A percentile compares a stretch with the other conserved stretches of the same genome.
Evolutionary conservation across 1,140 invertebrate species (phyloP).

Genomic region (Hyles vespertilio): DNA sequence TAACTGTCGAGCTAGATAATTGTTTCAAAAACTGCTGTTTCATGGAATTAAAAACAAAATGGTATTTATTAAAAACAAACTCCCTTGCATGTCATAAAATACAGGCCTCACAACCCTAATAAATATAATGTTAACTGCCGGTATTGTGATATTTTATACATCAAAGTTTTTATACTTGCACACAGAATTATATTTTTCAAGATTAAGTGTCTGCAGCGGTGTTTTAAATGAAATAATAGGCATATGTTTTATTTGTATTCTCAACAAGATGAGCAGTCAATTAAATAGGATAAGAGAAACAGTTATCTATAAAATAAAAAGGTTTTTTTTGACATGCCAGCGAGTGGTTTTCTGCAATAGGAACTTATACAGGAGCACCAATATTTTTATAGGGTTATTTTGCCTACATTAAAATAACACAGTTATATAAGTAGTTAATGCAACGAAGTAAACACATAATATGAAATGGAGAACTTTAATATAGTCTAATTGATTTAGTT

Average conservation of each 20-base stretch:
- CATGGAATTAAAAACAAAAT: too few species aligned
- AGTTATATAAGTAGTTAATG: constrained; percentile 27
- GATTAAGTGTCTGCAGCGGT: neutral
- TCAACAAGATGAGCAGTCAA: constrained; percentile 16
- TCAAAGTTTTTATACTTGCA: constrained; percentile 1
- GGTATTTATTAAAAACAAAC: neutral
- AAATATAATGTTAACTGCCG: constrained; percentile 42
- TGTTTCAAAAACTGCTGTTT: too few species aligned
- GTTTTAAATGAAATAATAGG: neutral
- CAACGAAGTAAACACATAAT: constrained; percentile 49
- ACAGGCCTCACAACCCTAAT: neutral
- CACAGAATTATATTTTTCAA: neutral
- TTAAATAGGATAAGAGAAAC: constrained; percentile 34
- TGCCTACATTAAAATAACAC: constrained; percentile 13
- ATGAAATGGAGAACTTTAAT: constrained; percentile 27
- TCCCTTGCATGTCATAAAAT: neutral
- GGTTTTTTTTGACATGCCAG: constrained; percentile 17
- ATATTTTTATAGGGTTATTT: constrained; percentile 1
- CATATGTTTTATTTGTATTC: neutral
- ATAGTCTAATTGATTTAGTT: constrained; percentile 51
- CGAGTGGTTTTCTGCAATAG: constrained; percentile 17
- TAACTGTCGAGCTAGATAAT: too few species aligned
- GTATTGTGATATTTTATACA: constrained; percentile 50
- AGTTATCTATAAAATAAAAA: constrained; percentile 10
- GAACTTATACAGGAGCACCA: neutral